Conservation (phyloP, 2,888 invertebrate species). For the Caenorhabditis sp. region DNA sequence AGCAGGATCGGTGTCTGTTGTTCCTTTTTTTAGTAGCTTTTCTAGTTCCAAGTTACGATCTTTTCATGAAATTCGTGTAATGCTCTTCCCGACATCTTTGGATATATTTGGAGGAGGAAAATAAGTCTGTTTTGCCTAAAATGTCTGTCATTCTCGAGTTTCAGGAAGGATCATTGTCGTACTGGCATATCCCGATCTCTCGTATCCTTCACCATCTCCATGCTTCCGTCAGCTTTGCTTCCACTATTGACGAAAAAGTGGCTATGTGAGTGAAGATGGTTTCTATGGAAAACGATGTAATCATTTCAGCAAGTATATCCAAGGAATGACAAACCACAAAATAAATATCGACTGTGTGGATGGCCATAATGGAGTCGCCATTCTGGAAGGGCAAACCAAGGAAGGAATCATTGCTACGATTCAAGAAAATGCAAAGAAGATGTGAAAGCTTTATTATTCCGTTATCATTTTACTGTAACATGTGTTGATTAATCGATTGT, state of each 20-base stretch:
- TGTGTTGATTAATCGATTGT: conserved; percentile 6
- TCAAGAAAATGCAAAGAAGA: background rate
- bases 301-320: conserved; percentile 39
- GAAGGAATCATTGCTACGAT: conserved; percentile 27
- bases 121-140: background rate
- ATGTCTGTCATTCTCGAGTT: background rate
- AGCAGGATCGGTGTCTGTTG: too few species aligned
- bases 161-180: conserved; percentile 23
- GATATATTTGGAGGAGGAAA: too few species aligned
- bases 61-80: too few species aligned
- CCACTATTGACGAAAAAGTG: conserved; percentile 40
- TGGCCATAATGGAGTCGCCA: conserved; percentile 33
- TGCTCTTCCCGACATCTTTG: too few species aligned
- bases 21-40: too few species aligned
- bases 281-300: background rate
- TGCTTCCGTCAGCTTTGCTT: conserved; percentile 39
- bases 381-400: conserved; percentile 4
- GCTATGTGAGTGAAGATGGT: conserved; percentile 28
- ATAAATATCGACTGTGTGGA: background rate
- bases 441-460: background rate
- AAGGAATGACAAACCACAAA: conserved; percentile 43
- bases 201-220: conserved; percentile 46
- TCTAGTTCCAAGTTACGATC: too few species aligned
- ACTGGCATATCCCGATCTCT: conserved; percentile 36
- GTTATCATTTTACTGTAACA: background rate